A percentile compares a stretch with the other conserved stretches of the same genome.
phyloP scores from a whole-genome alignment of 2,888 invertebrate species.

The Cephus pygmeus region DNA sequence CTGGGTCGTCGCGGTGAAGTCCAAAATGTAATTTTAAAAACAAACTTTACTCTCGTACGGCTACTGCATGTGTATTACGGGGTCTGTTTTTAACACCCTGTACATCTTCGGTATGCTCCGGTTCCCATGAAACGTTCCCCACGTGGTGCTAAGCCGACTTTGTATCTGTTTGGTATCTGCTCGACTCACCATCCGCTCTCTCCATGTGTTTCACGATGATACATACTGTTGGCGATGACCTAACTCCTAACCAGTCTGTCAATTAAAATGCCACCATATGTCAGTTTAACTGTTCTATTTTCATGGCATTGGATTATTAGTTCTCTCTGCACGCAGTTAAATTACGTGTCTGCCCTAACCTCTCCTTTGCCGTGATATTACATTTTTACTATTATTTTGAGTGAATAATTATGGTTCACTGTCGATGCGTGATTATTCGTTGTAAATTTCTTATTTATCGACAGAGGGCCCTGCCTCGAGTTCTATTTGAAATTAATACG shows the following conservation, averaged over 20 bases:
- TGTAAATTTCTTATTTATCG: neutral
- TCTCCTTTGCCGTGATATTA: neutral
- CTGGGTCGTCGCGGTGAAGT: neutral
- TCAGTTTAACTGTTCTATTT: slow-evolving; percentile 36
- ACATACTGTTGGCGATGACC: slow-evolving; percentile 48
- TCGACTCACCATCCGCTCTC: slow-evolving; percentile 27
- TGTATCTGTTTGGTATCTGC: slow-evolving; percentile 25
- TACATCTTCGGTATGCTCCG: slow-evolving; percentile 35
- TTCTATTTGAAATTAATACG: neutral
- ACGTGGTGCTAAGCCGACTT: slow-evolving; percentile 43
- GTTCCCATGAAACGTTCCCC: slow-evolving; percentile 52
- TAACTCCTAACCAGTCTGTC: slow-evolving; percentile 58
- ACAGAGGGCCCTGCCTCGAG: neutral
- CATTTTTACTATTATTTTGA: neutral
- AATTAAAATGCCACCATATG: slow-evolving; percentile 60
- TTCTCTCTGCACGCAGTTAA: neutral
- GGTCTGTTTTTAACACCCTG: neutral
- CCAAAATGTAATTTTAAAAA: neutral
- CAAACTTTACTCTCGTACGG: neutral
- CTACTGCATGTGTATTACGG: neutral
- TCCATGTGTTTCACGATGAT: slow-evolving; percentile 43
- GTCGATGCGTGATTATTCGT: neutral
- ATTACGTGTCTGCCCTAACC: neutral
- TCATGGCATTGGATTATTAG: neutral
- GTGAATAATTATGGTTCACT: neutral